phyloP scores from a whole-genome alignment of 2,797 vertebrate species.

The Otolemur crassicaudatus region DNA sequence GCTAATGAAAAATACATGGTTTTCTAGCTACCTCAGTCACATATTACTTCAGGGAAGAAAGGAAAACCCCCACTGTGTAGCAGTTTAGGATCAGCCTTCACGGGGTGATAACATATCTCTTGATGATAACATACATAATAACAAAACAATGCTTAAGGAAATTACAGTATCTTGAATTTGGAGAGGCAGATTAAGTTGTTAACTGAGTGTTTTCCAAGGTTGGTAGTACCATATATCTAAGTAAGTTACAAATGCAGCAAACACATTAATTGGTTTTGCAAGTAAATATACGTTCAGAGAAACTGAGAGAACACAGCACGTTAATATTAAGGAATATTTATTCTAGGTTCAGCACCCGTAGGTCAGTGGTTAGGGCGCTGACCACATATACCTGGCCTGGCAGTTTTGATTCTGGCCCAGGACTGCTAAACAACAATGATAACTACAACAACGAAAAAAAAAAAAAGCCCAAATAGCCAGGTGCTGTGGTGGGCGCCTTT shows the following conservation, averaged over 20 bases:
- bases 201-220: neutral
- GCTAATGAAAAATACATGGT: neutral
- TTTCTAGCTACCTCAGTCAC: neutral
- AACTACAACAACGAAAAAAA: no score
- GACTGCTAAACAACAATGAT: no score
- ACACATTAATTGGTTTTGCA: slow-evolving; percentile 61
- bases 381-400: no score
- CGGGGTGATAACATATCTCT: neutral
- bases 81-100: neutral
- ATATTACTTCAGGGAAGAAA: neutral
- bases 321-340: slow-evolving; percentile 57
- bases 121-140: neutral
- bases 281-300: slow-evolving; percentile 54
- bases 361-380: no score
- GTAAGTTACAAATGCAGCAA: slow-evolving; percentile 61
- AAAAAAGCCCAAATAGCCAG: no score
- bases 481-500: no score
- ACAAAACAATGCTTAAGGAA: neutral
- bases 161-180: neutral
- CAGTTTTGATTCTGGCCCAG: no score
- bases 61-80: neutral
- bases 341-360: neutral
- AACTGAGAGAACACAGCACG: slow-evolving; percentile 12
- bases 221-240: neutral
- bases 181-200: neutral